These are phyloP conservation scores for Hyles vespertilio DNA, from an alignment of 1,140 invertebrate species.

Conservation along the genomic window DNA sequence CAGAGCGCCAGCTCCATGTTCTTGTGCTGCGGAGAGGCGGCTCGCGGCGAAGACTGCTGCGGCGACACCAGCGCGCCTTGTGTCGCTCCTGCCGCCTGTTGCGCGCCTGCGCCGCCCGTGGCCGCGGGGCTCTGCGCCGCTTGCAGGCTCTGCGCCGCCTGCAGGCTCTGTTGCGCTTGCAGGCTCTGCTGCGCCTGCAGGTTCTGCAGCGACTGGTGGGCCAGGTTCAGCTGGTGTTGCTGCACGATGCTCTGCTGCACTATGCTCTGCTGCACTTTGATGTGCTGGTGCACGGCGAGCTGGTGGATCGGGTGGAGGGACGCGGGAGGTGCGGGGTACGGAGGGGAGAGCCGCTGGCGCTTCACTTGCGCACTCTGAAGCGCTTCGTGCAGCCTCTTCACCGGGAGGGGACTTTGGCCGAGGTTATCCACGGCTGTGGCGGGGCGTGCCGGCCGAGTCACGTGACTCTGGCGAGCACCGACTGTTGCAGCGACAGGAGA, in stretches of 20 bases:
- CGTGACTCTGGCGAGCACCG: slow-evolving; percentile 69
- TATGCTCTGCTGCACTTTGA: slow-evolving; percentile 69
- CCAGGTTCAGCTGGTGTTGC: slow-evolving; percentile 67
- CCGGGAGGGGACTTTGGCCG: slow-evolving; percentile 69
- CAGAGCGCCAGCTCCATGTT: slow-evolving; percentile 76
- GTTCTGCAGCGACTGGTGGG: slow-evolving; percentile 65
- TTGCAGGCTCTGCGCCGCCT: slow-evolving; percentile 48
- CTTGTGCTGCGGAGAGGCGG: slow-evolving; percentile 62
- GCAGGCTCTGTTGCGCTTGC: slow-evolving; percentile 36
- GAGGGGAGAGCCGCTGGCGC: slow-evolving; percentile 69
- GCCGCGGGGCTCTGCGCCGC: slow-evolving; percentile 38
- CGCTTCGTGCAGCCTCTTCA: slow-evolving; percentile 73
- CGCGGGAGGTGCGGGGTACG: slow-evolving; percentile 53
- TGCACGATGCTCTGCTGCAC: slow-evolving; percentile 69
- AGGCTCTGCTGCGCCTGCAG: slow-evolving; percentile 51
- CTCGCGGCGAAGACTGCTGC: slow-evolving; percentile 60
- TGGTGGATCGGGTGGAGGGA: slow-evolving; percentile 63
- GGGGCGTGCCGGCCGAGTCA: slow-evolving; percentile 69
- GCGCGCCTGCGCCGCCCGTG: slow-evolving; percentile 42
- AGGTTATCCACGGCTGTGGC: slow-evolving; percentile 73
- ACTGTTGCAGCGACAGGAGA: slow-evolving; percentile 53
- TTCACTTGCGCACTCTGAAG: slow-evolving; percentile 70
- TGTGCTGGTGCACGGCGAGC: slow-evolving; percentile 67
- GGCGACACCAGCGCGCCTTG: slow-evolving; percentile 59
- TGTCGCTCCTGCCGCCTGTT: slow-evolving; percentile 46